Evolutionary conservation across 2,888 invertebrate species (phyloP).

Genomic region (Tyria jacobaeae): DNA sequence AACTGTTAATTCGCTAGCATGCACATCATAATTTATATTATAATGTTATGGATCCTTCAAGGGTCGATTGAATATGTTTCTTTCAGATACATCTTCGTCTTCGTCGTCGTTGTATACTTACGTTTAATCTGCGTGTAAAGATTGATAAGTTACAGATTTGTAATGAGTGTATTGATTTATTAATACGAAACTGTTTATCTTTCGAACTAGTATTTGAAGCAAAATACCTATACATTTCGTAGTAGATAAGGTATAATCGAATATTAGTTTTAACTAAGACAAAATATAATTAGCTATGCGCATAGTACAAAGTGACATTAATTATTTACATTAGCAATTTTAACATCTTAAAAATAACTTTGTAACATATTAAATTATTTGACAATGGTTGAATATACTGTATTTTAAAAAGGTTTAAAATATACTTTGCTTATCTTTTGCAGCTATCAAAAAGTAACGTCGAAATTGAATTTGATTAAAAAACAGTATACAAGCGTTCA

Average conservation of each 20-base stretch:
- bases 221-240: not conserved
- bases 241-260: constrained; percentile 3
- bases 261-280: not conserved
- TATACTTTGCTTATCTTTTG: constrained; percentile 49
- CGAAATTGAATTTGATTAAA: constrained; percentile 71
- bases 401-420: constrained; percentile 23
- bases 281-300: not conserved
- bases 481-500: constrained; percentile 63
- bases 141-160: not conserved
- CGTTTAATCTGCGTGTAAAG: too few species aligned
- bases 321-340: not conserved
- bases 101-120: too few species aligned
- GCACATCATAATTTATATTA: too few species aligned
- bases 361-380: not conserved
- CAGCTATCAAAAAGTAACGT: constrained; percentile 47
- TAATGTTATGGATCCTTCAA: too few species aligned
- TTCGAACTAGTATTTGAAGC: not conserved
- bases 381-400: constrained; percentile 11
- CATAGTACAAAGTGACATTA: too few species aligned
- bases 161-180: constrained; percentile 13
- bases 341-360: not conserved
- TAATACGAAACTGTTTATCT: not conserved
- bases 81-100: too few species aligned
- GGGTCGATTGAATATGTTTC: too few species aligned
- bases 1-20: too few species aligned